phyloP scores from a whole-genome alignment of 2,113 vertebrate species.

The Zootoca vivipara region DNA sequence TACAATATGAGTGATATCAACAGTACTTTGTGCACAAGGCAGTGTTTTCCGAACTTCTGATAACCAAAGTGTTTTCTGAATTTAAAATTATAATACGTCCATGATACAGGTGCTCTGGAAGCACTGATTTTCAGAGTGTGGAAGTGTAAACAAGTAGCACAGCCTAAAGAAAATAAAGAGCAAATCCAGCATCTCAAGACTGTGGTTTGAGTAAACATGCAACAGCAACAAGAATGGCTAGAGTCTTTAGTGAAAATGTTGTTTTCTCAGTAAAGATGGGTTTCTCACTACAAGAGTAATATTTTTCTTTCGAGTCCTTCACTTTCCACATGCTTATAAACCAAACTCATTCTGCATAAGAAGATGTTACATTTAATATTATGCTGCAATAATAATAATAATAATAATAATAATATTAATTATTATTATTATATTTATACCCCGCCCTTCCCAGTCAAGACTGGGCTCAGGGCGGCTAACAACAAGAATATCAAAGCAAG shows the following conservation, averaged over 20 bases:
- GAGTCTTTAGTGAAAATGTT: constrained; percentile 12
- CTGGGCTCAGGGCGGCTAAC: too few species aligned
- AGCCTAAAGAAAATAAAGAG: neutral
- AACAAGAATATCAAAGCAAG: too few species aligned
- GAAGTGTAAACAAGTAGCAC: neutral
- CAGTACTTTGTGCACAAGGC: neutral
- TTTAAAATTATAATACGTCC: neutral
- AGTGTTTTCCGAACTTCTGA: neutral
- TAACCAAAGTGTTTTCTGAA: neutral
- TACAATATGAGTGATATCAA: constrained; percentile 13
- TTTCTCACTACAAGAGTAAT: constrained; percentile 14
- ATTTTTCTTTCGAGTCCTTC: neutral
- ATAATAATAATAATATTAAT: too few species aligned
- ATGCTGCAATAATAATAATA: too few species aligned
- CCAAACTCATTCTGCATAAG: constrained; percentile 49
- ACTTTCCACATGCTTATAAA: neutral
- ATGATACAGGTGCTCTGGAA: neutral
- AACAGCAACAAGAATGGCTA: constrained; percentile 2
- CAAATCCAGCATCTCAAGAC: constrained; percentile 13
- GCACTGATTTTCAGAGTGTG: neutral
- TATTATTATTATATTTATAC: too few species aligned
- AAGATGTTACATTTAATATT: constrained; percentile 53
- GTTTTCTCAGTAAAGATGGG: rapidly evolving
- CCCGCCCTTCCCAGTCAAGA: too few species aligned
- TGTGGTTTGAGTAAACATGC: constrained; percentile 13